phyloP scores from a whole-genome alignment of 2,888 invertebrate species.

The Crocallis elinguaria region DNA sequence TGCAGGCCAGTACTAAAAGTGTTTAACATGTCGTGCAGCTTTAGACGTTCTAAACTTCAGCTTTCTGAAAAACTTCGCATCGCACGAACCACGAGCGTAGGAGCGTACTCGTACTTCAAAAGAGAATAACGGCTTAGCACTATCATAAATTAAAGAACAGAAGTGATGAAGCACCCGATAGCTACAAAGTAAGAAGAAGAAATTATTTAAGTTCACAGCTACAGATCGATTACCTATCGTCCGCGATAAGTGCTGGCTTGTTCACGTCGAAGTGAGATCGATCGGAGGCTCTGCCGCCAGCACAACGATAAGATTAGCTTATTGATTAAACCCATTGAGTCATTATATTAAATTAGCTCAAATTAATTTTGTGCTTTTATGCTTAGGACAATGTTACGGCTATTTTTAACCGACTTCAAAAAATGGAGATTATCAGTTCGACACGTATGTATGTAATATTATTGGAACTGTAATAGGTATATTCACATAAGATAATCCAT shows the following conservation, averaged over 20 bases:
- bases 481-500: too few relatives aligned
- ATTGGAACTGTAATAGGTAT: too few relatives aligned
- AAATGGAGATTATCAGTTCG: too few relatives aligned
- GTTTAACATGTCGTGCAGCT: too few relatives aligned
- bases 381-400: too few relatives aligned
- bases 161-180: conserved; percentile 14
- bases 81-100: not conserved
- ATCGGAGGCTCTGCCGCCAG: conserved; percentile 42
- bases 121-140: not conserved
- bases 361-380: not conserved
- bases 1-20: too few relatives aligned
- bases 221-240: conserved; percentile 44
- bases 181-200: conserved; percentile 6
- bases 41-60: too few relatives aligned
- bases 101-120: not conserved
- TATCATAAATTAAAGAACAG: conserved; percentile 9
- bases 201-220: conserved; percentile 24
- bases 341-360: conserved; percentile 18
- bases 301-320: conserved; percentile 48
- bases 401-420: too few relatives aligned
- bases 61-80: not conserved
- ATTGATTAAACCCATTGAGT: conserved; percentile 20
- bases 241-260: conserved; percentile 48
- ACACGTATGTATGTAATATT: too few relatives aligned
- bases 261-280: conserved; percentile 55